Evolutionary conservation across 2,888 invertebrate species (phyloP).

Genomic region (Slavum lentiscoides): DNA sequence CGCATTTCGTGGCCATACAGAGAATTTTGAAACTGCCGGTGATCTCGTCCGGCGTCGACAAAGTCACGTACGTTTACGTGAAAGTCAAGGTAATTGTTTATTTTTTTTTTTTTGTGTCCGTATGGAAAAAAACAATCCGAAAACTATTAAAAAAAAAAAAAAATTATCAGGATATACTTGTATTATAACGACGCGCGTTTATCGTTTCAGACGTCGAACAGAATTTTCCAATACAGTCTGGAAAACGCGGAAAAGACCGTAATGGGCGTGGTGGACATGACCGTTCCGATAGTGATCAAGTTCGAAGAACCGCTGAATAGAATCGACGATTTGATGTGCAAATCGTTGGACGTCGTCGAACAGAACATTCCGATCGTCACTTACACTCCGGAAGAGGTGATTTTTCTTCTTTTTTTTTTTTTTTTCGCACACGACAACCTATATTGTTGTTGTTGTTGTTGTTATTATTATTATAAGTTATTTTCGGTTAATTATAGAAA

Average conservation of each 20-base stretch:
- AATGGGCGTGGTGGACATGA: conserved; percentile 71
- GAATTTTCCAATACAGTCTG: conserved; percentile 75
- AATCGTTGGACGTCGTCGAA: conserved; percentile 83
- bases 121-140: too few species aligned
- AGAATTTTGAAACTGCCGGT: conserved; percentile 79
- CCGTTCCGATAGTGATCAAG: conserved; percentile 73
- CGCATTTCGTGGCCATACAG: conserved; percentile 72
- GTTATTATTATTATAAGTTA: too few species aligned
- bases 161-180: too few species aligned
- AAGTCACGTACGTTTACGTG: conserved; percentile 74
- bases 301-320: conserved; percentile 74
- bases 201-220: conserved; percentile 67
- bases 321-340: conserved; percentile 77
- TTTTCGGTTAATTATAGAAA: too few species aligned
- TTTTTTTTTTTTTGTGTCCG: conserved; percentile 17
- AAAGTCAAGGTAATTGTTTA: conserved; percentile 70
- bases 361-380: conserved; percentile 79
- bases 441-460: too few species aligned
- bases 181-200: too few species aligned
- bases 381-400: conserved; percentile 82
- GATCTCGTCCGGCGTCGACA: conserved; percentile 76
- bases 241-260: conserved; percentile 76
- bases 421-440: too few species aligned
- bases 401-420: background rate
- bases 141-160: too few species aligned